Conservation (phyloP, 2,113 vertebrate species). For the Gobiocypris rarus region DNA sequence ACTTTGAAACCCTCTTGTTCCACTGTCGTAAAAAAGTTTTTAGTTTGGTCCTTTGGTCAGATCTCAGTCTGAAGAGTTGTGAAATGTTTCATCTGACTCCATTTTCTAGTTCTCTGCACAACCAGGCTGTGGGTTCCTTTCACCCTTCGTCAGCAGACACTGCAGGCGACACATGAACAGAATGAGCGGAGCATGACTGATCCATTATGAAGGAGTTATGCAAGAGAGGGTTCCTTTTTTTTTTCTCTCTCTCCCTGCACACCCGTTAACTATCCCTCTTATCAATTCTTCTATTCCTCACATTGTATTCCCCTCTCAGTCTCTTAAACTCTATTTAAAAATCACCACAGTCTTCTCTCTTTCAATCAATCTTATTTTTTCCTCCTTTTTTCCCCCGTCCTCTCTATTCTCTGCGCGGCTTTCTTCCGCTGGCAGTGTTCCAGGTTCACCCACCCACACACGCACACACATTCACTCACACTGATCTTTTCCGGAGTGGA, state of each 20-base stretch:
- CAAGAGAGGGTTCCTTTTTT: slow-evolving; percentile 16
- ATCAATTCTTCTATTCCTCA: background rate
- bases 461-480: slow-evolving; percentile 3
- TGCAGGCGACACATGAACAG: slow-evolving; percentile 39
- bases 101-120: slow-evolving; percentile 31
- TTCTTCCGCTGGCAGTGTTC: slow-evolving; percentile 41
- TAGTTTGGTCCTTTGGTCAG: too few relatives aligned
- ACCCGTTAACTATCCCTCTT: background rate
- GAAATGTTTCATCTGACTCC: slow-evolving; percentile 12
- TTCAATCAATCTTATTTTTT: background rate
- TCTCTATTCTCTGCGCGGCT: background rate
- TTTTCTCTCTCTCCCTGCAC: background rate
- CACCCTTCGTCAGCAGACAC: slow-evolving; percentile 13
- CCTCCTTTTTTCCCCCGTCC: background rate
- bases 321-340: slow-evolving; percentile 1
- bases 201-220: slow-evolving; percentile 44
- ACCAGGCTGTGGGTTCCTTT: background rate
- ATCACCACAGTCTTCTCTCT: background rate
- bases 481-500: slow-evolving; percentile 42
- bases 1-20: too few relatives aligned
- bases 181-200: slow-evolving; percentile 36
- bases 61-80: background rate
- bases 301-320: background rate
- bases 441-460: slow-evolving; percentile 33
- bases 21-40: too few relatives aligned